phyloP scores from a whole-genome alignment of 1,140 invertebrate genomes.

The Drosophila arizonae region DNA sequence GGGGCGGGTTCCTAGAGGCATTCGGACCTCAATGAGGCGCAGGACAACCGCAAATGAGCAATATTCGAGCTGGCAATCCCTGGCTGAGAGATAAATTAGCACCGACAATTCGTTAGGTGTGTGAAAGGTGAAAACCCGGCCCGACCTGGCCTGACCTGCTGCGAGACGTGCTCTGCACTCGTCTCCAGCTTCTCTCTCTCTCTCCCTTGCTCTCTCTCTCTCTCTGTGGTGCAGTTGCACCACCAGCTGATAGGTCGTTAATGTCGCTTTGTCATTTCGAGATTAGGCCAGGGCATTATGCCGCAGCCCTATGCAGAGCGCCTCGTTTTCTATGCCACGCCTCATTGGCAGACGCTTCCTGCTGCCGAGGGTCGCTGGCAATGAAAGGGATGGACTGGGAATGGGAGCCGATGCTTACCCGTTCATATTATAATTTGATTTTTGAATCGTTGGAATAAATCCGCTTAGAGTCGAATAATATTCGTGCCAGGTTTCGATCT shows the following conservation, averaged over 20 bases:
- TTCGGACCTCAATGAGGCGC: conserved; percentile 60
- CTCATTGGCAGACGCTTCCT: conserved; percentile 29
- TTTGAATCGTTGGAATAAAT: conserved; percentile 36
- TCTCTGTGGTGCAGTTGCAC: conserved; percentile 17
- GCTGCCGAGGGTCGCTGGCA: neutral
- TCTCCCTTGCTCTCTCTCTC: neutral
- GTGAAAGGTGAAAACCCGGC: conserved; percentile 31
- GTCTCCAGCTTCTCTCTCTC: conserved; percentile 4
- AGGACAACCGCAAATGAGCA: conserved; percentile 72
- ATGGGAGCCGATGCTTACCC: conserved; percentile 1
- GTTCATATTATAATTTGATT: conserved; percentile 70
- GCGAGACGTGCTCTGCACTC: conserved; percentile 24
- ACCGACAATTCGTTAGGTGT: conserved; percentile 60
- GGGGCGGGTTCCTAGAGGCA: conserved; percentile 3
- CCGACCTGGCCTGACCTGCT: conserved; percentile 33
- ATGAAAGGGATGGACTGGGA: conserved; percentile 23
- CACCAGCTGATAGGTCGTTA: conserved; percentile 36
- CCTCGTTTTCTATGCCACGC: conserved; percentile 39
- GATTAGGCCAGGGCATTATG: conserved; percentile 38
- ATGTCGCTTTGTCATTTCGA: conserved; percentile 53
- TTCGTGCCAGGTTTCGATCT: conserved; percentile 20
- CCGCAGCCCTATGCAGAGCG: neutral
- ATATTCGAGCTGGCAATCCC: conserved; percentile 14
- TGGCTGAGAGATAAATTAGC: conserved; percentile 41
- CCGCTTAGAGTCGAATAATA: conserved; percentile 52